These are phyloP conservation scores for Troides oblongomaculatus DNA, from an alignment of 2,888 invertebrate species.

Conservation along the genomic window DNA sequence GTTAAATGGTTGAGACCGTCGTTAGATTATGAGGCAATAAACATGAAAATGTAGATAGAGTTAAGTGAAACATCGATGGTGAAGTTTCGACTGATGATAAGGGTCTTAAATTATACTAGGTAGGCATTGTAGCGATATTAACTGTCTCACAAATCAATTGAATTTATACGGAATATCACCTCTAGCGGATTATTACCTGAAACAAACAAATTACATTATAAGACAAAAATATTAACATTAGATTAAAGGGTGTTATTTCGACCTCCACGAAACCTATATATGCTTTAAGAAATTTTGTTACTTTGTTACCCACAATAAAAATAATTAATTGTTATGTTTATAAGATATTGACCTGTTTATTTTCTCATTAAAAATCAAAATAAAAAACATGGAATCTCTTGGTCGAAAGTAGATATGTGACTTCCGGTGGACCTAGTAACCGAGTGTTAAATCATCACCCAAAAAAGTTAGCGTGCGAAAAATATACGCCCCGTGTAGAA, in stretches of 20 bases:
- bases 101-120: background rate
- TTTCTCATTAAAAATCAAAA: background rate
- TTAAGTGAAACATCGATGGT: slow-evolving; percentile 3
- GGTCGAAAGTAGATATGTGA: no score
- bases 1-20: slow-evolving; percentile 4
- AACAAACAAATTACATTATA: slow-evolving; percentile 2
- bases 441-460: no score
- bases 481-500: background rate
- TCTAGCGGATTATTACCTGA: slow-evolving; percentile 2
- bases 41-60: slow-evolving; percentile 6
- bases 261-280: no score
- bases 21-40: slow-evolving; percentile 13
- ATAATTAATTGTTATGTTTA: background rate
- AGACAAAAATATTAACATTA: background rate
- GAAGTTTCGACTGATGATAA: background rate
- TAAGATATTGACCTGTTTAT: background rate
- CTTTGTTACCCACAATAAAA: no score
- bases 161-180: background rate
- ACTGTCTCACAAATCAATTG: background rate
- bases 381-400: no score
- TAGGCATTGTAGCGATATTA: background rate
- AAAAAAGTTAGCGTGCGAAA: background rate
- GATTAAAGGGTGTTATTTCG: no score
- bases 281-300: no score
- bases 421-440: no score